These are phyloP conservation scores for Oscheius sp. DNA, from an alignment of 2,888 invertebrate genomes.

Conservation along the genomic window DNA sequence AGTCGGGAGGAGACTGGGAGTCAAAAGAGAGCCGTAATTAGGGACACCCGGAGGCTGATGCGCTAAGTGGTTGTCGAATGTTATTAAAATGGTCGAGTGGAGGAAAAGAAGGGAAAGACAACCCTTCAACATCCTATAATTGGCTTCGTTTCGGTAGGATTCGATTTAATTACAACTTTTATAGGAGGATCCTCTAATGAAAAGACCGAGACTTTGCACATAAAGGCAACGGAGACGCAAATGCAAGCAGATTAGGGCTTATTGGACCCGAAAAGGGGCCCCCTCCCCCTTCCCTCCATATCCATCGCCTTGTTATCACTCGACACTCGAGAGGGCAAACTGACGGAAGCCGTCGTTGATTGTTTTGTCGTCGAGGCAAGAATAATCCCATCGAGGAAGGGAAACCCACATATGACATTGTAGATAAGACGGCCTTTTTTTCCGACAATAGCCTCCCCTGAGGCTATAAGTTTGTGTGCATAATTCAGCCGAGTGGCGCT, in stretches of 20 bases:
- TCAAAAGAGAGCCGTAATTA: constrained; percentile 33
- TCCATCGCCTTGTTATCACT: not conserved
- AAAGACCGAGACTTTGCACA: constrained; percentile 11
- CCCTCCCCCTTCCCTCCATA: not conserved
- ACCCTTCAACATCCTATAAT: not conserved
- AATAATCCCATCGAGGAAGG: constrained; percentile 27
- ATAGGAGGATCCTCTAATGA: constrained; percentile 15
- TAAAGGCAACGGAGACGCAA: constrained; percentile 20
- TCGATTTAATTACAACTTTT: constrained; percentile 21
- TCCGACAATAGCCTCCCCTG: not conserved
- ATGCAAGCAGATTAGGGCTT: constrained; percentile 30
- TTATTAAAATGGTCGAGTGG: not conserved
- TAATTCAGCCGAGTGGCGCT: constrained; percentile 19
- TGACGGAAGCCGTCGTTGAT: constrained; percentile 26
- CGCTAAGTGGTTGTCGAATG: constrained; percentile 24
- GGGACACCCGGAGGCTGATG: not conserved
- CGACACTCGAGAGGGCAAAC: constrained; percentile 1
- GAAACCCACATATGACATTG: constrained; percentile 9
- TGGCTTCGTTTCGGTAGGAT: constrained; percentile 18
- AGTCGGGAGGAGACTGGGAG: constrained; percentile 6
- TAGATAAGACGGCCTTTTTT: not conserved
- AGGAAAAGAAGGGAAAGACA: not conserved
- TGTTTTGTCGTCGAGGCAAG: constrained; percentile 20
- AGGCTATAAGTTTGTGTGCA: constrained; percentile 22
- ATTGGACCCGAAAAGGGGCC: constrained; percentile 3